Conservation (phyloP, 2,888 invertebrate species). For the Rhogogaster chlorosoma region DNA sequence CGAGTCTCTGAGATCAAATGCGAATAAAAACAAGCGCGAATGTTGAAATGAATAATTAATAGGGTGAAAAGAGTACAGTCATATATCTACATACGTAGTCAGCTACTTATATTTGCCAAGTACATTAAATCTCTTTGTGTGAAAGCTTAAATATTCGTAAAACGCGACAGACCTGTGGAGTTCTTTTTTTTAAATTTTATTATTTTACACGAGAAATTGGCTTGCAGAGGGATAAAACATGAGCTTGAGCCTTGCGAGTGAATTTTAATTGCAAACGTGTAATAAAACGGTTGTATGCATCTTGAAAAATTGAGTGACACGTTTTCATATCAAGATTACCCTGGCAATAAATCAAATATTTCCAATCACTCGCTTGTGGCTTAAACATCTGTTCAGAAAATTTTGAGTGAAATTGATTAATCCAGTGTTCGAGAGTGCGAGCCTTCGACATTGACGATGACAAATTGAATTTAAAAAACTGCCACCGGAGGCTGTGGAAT, state of each 20-base stretch:
- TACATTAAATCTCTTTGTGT: not conserved
- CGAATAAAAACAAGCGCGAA: not conserved
- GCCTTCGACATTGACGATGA: conserved; percentile 18
- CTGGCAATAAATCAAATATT: not conserved
- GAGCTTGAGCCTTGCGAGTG: not conserved
- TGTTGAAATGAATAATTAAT: not conserved
- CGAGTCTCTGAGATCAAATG: not conserved
- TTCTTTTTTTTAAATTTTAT: not conserved
- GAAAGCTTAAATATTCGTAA: not conserved
- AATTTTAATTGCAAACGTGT: not conserved
- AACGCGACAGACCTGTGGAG: not conserved
- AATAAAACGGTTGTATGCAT: not conserved
- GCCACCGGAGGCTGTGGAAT: not conserved
- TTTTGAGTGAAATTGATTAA: conserved; percentile 18
- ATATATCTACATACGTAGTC: not conserved
- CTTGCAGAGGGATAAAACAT: not conserved
- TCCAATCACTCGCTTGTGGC: not conserved
- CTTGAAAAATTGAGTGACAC: not conserved
- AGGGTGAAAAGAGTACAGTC: not conserved
- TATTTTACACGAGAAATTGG: not conserved
- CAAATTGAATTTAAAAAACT: conserved; percentile 36
- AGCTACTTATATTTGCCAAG: conserved; percentile 4
- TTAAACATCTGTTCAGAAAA: not conserved
- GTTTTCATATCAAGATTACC: not conserved
- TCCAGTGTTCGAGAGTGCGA: not conserved